Evolutionary conservation across 2,888 invertebrate species (phyloP).

Genomic region (Megamerina dolium): DNA sequence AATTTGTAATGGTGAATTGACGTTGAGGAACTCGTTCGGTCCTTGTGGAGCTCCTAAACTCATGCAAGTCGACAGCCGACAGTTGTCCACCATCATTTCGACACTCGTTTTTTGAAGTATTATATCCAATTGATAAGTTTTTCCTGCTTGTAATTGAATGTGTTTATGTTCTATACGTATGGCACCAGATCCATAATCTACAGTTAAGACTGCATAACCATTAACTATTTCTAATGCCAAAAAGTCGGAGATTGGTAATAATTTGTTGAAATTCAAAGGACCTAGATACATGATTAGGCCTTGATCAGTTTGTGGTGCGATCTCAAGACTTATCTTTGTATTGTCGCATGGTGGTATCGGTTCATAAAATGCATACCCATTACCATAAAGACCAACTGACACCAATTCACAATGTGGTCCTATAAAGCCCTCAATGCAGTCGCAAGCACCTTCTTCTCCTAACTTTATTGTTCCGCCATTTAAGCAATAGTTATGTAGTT

Average conservation of each 20-base stretch:
- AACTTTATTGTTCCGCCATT: constrained; percentile 67
- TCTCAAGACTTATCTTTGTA: constrained; percentile 72
- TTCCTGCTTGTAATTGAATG: constrained; percentile 73
- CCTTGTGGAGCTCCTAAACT: constrained; percentile 65
- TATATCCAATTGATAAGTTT: constrained; percentile 82
- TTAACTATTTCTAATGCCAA: constrained; percentile 79
- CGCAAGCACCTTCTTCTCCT: constrained; percentile 61
- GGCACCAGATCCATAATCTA: constrained; percentile 85
- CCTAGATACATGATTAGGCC: constrained; percentile 90
- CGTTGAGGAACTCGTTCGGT: constrained; percentile 66
- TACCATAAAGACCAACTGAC: constrained; percentile 80
- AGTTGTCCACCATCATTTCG: constrained; percentile 73
- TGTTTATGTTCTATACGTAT: constrained; percentile 63
- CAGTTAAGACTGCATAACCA: constrained; percentile 75
- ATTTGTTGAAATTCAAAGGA: constrained; percentile 62
- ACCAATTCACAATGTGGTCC: constrained; percentile 90
- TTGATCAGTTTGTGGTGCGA: constrained; percentile 68
- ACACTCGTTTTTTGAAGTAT: constrained; percentile 59
- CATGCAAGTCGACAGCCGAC: constrained; percentile 64
- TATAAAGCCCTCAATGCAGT: constrained; percentile 70
- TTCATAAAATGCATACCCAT: constrained; percentile 89
- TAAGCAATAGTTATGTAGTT: constrained; percentile 53
- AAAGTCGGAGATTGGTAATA: constrained; percentile 72
- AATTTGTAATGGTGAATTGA: constrained; percentile 84
- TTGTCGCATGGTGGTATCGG: constrained; percentile 81